A percentile compares a stretch with the other conserved stretches of the same genome.
Evolutionary conservation across 2,888 invertebrate species (phyloP).

Genomic region (Trachelus iudaicus): DNA sequence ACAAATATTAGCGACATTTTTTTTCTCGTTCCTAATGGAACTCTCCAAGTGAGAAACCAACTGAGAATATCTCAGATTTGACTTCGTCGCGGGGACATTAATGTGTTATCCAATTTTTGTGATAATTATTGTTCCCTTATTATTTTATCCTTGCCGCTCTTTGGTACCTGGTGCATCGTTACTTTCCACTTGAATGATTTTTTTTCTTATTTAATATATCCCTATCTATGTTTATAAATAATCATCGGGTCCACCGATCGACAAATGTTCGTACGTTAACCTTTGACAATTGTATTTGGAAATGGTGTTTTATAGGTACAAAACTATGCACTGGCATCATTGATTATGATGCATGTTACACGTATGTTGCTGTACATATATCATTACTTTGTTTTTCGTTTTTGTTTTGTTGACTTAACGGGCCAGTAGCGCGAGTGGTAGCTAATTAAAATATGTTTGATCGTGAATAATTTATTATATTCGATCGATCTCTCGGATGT

Average conservation of each 20-base stretch:
- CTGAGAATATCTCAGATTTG: background rate
- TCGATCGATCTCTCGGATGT: background rate
- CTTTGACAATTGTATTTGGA: background rate
- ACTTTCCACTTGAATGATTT: background rate
- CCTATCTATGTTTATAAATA: background rate
- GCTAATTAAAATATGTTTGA: background rate
- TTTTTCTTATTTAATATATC: background rate
- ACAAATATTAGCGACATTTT: background rate
- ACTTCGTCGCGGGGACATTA: background rate
- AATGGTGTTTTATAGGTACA: background rate
- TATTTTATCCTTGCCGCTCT: background rate
- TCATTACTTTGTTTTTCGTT: background rate
- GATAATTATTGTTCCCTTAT: background rate
- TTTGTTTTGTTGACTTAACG: background rate
- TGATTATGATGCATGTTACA: background rate
- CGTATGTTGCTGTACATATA: too few species aligned
- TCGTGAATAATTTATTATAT: background rate
- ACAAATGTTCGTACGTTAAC: background rate
- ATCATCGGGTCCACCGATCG: background rate
- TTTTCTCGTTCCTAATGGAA: constrained; percentile 4
- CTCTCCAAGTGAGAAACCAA: background rate
- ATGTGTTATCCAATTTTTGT: background rate
- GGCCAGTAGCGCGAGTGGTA: background rate
- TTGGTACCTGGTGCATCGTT: background rate
- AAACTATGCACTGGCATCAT: background rate